Conservation (phyloP, 2,888 invertebrate genomes). For the Athrips mouffetella region DNA sequence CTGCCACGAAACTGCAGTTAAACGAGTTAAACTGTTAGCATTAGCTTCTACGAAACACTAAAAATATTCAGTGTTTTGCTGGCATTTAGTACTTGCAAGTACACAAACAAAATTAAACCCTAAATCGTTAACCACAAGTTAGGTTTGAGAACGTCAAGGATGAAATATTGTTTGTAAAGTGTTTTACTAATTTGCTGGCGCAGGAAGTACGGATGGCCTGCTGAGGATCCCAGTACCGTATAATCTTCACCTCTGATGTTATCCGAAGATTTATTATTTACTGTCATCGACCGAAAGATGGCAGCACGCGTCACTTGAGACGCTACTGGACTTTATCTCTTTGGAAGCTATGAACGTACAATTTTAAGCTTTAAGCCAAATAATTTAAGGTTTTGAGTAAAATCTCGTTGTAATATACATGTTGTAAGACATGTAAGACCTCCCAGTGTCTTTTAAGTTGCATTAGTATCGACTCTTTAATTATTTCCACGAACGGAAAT, state of each 20-base stretch:
- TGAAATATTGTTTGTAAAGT: constrained; percentile 48
- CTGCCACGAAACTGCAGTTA: constrained; percentile 48
- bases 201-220: constrained; percentile 76
- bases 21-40: constrained; percentile 57
- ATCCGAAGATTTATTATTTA: constrained; percentile 74
- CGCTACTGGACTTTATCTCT: constrained; percentile 58
- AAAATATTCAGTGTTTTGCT: constrained; percentile 57
- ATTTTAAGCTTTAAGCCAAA: constrained; percentile 39
- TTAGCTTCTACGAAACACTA: constrained; percentile 68
- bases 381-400: neutral
- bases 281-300: constrained; percentile 74
- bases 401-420: neutral
- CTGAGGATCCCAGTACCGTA: constrained; percentile 68
- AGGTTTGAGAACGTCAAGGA: constrained; percentile 18
- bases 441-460: constrained; percentile 24
- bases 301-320: constrained; percentile 68
- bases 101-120: constrained; percentile 34
- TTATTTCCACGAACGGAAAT: constrained; percentile 8
- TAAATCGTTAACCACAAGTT: constrained; percentile 24
- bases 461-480: constrained; percentile 8
- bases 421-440: constrained; percentile 31
- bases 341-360: constrained; percentile 24
- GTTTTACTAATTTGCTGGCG: constrained; percentile 72
- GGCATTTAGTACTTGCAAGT: constrained; percentile 26
- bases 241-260: constrained; percentile 76